Conservation (phyloP, 2,113 vertebrate genomes). For the Rhea pennata region DNA sequence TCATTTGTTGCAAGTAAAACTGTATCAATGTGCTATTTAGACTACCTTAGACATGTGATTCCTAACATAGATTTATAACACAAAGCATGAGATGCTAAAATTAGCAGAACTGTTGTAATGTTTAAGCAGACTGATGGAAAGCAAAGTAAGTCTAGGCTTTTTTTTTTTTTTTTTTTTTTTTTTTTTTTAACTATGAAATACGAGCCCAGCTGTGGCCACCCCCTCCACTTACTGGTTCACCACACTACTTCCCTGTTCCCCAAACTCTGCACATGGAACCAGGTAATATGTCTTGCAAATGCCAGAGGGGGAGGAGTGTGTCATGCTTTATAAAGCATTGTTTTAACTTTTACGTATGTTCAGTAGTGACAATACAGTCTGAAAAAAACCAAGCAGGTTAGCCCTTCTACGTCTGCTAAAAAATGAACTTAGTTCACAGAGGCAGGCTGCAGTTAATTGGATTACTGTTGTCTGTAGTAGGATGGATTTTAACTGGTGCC, state of each 20-base stretch:
- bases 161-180: not conserved
- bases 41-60: not conserved
- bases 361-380: not conserved
- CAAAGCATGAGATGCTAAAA: not conserved
- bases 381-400: not conserved
- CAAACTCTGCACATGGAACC: not conserved
- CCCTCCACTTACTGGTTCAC: slow-evolving; percentile 16
- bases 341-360: not conserved
- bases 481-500: slow-evolving; percentile 75
- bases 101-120: not conserved
- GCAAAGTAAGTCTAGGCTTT: not conserved
- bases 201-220: not conserved
- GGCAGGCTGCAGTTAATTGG: slow-evolving; percentile 52
- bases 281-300: slow-evolving; percentile 21
- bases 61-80: not conserved
- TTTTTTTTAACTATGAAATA: not conserved
- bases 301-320: slow-evolving; percentile 10
- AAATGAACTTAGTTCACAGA: slow-evolving; percentile 63
- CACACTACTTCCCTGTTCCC: not conserved
- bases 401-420: not conserved
- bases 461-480: slow-evolving; percentile 75
- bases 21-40: not conserved
- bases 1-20: not conserved
- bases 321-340: not conserved
- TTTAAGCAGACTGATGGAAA: not conserved